These are phyloP conservation scores for Lissonota sp. DNA, from an alignment of 2,888 invertebrate species.

Conservation along the genomic window DNA sequence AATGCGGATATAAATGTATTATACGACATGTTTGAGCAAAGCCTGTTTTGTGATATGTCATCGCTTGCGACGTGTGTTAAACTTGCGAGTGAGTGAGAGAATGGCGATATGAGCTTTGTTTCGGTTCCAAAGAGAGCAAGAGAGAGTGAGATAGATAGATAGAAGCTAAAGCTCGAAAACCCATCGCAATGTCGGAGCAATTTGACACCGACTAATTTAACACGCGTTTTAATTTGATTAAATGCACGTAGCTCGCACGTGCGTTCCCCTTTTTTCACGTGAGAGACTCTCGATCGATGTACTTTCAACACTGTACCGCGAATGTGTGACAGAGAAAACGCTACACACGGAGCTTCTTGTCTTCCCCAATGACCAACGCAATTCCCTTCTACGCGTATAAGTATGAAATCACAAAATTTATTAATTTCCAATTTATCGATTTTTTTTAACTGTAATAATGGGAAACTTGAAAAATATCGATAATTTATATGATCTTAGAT, in stretches of 20 bases:
- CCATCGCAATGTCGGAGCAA: conserved; percentile 37
- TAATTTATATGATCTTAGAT: background rate
- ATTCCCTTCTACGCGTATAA: background rate
- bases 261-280: background rate
- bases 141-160: conserved; percentile 31
- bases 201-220: conserved; percentile 47
- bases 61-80: conserved; percentile 59
- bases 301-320: conserved; percentile 4
- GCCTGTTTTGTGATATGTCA: conserved; percentile 59
- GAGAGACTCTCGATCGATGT: conserved; percentile 37
- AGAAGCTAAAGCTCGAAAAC: conserved; percentile 49
- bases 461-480: background rate
- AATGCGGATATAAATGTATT: conserved; percentile 44
- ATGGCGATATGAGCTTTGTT: conserved; percentile 38
- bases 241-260: conserved; percentile 10
- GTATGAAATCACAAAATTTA: no score
- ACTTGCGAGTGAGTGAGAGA: conserved; percentile 63
- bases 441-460: background rate
- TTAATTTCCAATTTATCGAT: background rate
- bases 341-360: conserved; percentile 51
- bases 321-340: conserved; percentile 33
- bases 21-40: conserved; percentile 40
- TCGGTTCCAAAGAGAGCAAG: background rate
- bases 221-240: conserved; percentile 32
- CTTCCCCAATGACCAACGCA: conserved; percentile 8